A percentile compares a stretch with the other conserved stretches of the same genome.
Evolutionary conservation across 1,140 invertebrate genomes (phyloP).

Genomic region (Luehdorfia chinensis): DNA sequence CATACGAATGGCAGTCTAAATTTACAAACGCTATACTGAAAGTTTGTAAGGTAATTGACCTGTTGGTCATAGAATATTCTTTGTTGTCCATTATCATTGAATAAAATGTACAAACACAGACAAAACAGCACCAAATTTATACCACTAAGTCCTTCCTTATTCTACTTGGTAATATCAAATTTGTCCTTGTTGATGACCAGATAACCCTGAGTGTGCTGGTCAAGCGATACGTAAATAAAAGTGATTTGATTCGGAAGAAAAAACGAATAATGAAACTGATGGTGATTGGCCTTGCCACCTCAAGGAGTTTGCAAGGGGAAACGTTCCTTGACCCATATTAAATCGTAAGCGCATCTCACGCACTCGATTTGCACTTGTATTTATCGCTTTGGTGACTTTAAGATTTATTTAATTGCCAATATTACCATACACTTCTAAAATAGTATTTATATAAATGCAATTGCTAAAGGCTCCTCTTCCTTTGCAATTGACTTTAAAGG

Average conservation of each 20-base stretch:
- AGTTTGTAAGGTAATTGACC: no score
- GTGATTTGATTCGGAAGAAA: conserved; percentile 70
- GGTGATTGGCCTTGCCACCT: conserved; percentile 63
- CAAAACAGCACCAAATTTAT: conserved; percentile 4
- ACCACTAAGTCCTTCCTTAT: conserved; percentile 20
- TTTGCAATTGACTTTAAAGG: no score
- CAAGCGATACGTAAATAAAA: conserved; percentile 70
- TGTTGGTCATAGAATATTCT: no score
- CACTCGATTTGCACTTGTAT: conserved; percentile 26
- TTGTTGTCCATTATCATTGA: not conserved
- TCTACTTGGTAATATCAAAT: conserved; percentile 30
- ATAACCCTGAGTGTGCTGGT: conserved; percentile 49
- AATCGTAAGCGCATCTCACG: conserved; percentile 27
- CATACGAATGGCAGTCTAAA: no score
- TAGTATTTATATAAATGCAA: no score
- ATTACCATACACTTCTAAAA: no score
- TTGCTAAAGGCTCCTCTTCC: no score
- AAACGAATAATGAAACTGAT: conserved; percentile 44
- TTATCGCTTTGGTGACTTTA: conserved; percentile 22
- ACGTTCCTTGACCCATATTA: conserved; percentile 66
- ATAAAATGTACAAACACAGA: not conserved
- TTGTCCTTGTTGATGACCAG: conserved; percentile 64
- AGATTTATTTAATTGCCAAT: no score
- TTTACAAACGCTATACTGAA: no score
- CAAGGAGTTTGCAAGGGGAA: conserved; percentile 71